Evolutionary conservation across 92 coral and sea anemone species (phyloP).

Genomic region (Virgularia gustaviana): DNA sequence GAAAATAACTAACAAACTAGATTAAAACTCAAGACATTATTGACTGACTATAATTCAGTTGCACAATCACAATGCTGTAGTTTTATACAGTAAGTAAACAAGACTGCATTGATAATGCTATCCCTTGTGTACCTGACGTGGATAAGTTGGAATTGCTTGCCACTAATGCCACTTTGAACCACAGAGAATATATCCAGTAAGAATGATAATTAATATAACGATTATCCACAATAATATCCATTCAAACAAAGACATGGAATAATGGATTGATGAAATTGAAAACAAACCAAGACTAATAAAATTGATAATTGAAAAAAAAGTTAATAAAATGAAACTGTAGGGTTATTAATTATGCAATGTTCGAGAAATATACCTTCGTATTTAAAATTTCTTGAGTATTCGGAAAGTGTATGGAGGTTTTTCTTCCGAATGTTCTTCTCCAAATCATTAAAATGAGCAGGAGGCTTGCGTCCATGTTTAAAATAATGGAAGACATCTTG

Average conservation of each 20-base stretch:
- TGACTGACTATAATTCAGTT: too few species aligned
- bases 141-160: too few species aligned
- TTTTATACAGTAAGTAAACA: too few species aligned
- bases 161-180: not conserved
- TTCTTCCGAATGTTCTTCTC: not conserved
- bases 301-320: not conserved
- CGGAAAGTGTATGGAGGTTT: not conserved
- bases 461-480: not conserved
- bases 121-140: too few species aligned
- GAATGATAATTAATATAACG: not conserved
- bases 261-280: too few species aligned
- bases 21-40: not conserved
- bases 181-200: not conserved
- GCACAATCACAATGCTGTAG: too few species aligned
- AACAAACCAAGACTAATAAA: too few species aligned
- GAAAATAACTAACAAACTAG: not conserved
- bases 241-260: not conserved
- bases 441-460: not conserved
- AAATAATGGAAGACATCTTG: not conserved
- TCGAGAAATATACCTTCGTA: slow-evolving; percentile 1
- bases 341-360: too few species aligned
- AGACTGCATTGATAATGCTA: too few species aligned
- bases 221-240: too few species aligned
- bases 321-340: too few species aligned
- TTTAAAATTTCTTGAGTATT: not conserved